These are phyloP conservation scores for Drosophila funebris DNA, from an alignment of 1,140 invertebrate species.

Conservation along the genomic window DNA sequence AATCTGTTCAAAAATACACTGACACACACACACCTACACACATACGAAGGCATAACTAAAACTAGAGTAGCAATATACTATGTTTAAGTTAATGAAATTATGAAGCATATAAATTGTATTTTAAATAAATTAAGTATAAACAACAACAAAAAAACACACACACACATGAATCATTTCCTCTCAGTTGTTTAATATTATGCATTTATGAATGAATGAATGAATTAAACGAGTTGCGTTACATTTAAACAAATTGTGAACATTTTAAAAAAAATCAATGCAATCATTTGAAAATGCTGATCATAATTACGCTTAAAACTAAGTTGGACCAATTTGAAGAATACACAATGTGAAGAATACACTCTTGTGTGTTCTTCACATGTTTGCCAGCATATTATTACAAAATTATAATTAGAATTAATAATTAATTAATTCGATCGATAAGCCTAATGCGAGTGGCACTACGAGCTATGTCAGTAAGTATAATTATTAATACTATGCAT, in stretches of 20 bases:
- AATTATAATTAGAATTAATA: not conserved
- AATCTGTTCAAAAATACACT: slow-evolving; percentile 55
- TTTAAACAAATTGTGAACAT: not conserved
- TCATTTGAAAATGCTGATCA: too few species aligned
- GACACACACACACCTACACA: slow-evolving; percentile 46
- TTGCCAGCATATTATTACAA: not conserved
- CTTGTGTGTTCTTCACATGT: not conserved
- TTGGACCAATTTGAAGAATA: slow-evolving; percentile 5
- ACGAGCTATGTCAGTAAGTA: slow-evolving; percentile 3
- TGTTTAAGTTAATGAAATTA: slow-evolving; percentile 70
- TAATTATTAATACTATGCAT: not conserved
- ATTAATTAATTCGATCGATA: not conserved
- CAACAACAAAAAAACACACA: not conserved
- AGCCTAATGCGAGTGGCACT: slow-evolving; percentile 37
- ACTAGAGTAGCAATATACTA: slow-evolving; percentile 76
- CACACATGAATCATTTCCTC: not conserved
- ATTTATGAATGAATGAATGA: not conserved
- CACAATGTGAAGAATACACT: not conserved
- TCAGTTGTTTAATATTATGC: not conserved
- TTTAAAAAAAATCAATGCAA: too few species aligned
- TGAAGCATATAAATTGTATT: slow-evolving; percentile 50
- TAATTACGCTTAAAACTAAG: not conserved
- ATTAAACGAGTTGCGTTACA: not conserved
- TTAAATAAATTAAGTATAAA: slow-evolving; percentile 51
- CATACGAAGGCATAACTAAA: slow-evolving; percentile 64